Conservation (phyloP, 2,888 invertebrate genomes). For the Acholoe squamosa region DNA sequence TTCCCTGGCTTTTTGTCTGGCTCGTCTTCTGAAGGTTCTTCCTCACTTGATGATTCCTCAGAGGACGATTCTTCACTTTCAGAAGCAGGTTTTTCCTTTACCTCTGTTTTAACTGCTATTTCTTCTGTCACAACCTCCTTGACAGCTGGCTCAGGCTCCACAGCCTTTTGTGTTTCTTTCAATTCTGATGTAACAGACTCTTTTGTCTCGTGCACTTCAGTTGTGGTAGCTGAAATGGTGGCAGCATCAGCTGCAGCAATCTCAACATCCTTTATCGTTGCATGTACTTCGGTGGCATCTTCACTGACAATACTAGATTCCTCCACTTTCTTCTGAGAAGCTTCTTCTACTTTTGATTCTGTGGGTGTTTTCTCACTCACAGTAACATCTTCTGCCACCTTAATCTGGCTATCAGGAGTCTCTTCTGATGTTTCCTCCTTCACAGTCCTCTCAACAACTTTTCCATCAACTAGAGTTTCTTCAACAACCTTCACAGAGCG, state of each 20-base stretch:
- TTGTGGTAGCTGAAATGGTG: not conserved
- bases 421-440: constrained; percentile 31
- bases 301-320: not conserved
- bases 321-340: not conserved
- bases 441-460: constrained; percentile 12
- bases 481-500: constrained; percentile 37
- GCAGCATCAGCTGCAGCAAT: not conserved
- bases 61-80: constrained; percentile 10
- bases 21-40: constrained; percentile 13
- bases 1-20: not conserved
- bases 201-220: not conserved
- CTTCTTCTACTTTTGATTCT: not conserved
- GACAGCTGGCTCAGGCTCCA: not conserved
- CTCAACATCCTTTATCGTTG: not conserved
- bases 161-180: not conserved
- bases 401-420: not conserved
- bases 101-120: constrained; percentile 55
- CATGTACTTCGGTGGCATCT: not conserved
- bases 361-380: not conserved
- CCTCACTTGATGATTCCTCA: constrained; percentile 31
- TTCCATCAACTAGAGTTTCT: constrained; percentile 22
- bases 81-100: not conserved
- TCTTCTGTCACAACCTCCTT: not conserved
- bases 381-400: not conserved
- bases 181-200: not conserved